Evolutionary conservation across 2,797 vertebrate genomes (phyloP).

Genomic region (Adrianichthys oophorus): DNA sequence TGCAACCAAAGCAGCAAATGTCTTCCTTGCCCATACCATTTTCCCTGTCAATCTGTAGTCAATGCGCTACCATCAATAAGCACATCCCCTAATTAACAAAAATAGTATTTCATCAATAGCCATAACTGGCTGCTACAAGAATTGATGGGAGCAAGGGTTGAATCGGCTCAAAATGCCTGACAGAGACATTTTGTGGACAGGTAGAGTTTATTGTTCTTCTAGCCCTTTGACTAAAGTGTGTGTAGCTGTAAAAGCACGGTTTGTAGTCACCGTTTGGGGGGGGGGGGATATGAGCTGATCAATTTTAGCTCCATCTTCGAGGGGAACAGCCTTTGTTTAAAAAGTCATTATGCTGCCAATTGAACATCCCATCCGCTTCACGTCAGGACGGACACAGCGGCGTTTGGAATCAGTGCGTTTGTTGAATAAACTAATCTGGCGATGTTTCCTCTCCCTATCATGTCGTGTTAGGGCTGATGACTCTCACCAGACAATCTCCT

Average conservation of each 20-base stretch:
- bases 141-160: constrained; percentile 64
- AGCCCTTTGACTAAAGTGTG: constrained; percentile 50
- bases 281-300: constrained; percentile 26
- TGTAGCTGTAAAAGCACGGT: constrained; percentile 45
- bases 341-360: constrained; percentile 64
- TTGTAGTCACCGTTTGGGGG: constrained; percentile 23
- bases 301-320: constrained; percentile 30
- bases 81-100: constrained; percentile 80
- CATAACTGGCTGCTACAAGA: constrained; percentile 55
- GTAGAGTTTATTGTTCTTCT: constrained; percentile 57
- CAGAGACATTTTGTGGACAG: constrained; percentile 64
- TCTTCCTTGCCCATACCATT: constrained; percentile 36
- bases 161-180: constrained; percentile 59
- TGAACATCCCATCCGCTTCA: constrained; percentile 37
- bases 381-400: constrained; percentile 50
- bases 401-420: constrained; percentile 63
- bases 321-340: constrained; percentile 51
- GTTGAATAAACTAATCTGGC: constrained; percentile 66
- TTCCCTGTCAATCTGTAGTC: constrained; percentile 56
- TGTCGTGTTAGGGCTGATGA: constrained; percentile 67
- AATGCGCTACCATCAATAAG: constrained; percentile 64
- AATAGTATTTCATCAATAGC: constrained; percentile 77
- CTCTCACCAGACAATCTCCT: constrained; percentile 66
- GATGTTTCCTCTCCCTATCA: constrained; percentile 71
- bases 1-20: constrained; percentile 24